A percentile compares a stretch with the other conserved stretches of the same genome.
Conservation (phyloP, 1,140 invertebrate species). For the Ooceraea biroi region DNA sequence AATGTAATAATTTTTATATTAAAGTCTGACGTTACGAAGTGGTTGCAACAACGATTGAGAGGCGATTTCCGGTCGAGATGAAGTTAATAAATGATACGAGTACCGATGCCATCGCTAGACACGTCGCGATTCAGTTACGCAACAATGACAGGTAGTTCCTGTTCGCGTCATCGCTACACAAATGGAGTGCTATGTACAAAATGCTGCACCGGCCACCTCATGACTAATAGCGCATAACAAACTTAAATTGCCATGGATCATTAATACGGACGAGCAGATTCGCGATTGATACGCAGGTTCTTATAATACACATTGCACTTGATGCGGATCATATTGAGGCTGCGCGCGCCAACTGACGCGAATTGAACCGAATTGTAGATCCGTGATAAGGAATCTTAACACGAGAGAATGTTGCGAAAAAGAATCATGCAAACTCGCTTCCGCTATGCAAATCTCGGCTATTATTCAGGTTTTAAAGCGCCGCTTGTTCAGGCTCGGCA, state of each 20-base stretch:
- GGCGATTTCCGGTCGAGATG: background rate
- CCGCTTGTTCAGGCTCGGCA: background rate
- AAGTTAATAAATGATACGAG: constrained; percentile 34
- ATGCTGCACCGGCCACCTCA: constrained; percentile 1
- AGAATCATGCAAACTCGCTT: background rate
- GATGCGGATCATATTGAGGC: background rate
- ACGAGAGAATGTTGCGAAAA: background rate
- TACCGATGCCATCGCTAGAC: constrained; percentile 15
- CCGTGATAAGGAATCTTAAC: background rate
- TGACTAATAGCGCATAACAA: constrained; percentile 62
- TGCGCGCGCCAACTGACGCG: too few relatives aligned
- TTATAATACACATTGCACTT: constrained; percentile 1
- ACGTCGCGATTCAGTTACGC: constrained; percentile 42
- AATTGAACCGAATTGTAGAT: background rate
- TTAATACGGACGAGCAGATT: constrained; percentile 40
- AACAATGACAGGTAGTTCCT: constrained; percentile 52
- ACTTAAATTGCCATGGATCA: constrained; percentile 51
- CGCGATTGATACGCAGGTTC: background rate
- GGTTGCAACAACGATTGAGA: background rate
- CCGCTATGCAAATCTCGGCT: constrained; percentile 12
- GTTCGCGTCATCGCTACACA: constrained; percentile 37
- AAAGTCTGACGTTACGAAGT: background rate
- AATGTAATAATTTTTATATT: background rate
- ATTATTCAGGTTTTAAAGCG: background rate
- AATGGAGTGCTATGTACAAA: constrained; percentile 27